Percentiles rank a stretch among this genome's conserved stretches.
These are phyloP conservation scores for Marcusenius ussheri DNA, from an alignment of 2,113 vertebrate genomes.

Conservation along the genomic window DNA sequence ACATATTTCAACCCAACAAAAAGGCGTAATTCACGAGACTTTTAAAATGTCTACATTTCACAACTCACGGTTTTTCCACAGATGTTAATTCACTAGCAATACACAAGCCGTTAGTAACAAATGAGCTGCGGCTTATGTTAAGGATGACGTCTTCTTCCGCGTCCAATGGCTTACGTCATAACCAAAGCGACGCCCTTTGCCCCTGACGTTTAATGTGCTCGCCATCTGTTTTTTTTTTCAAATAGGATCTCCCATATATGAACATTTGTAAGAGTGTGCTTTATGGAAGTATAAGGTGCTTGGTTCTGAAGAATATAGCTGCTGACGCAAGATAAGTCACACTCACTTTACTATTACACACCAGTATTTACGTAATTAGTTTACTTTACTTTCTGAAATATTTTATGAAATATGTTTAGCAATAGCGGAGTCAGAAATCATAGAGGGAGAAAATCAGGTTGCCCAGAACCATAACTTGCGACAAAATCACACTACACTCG, in stretches of 20 bases:
- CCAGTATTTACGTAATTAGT: not conserved
- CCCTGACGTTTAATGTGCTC: slow-evolving; percentile 6
- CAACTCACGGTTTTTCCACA: slow-evolving; percentile 46
- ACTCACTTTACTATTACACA: not conserved
- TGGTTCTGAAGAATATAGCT: not conserved
- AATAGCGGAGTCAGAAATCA: not conserved
- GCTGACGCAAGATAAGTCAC: not conserved
- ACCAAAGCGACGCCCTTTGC: not conserved
- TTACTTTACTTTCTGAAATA: not conserved
- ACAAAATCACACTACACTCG: not conserved
- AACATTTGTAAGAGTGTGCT: not conserved
- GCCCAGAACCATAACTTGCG: not conserved
- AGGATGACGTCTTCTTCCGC: slow-evolving; percentile 60
- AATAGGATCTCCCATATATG: not conserved
- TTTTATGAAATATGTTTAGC: not conserved
- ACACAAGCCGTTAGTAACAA: not conserved
- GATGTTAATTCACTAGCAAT: not conserved
- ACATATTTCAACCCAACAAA: not conserved
- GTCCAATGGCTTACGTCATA: not conserved
- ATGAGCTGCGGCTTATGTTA: slow-evolving; percentile 28
- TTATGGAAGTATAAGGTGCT: not conserved
- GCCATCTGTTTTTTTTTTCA: not conserved
- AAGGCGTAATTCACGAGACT: not conserved
- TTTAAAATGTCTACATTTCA: slow-evolving; percentile 40
- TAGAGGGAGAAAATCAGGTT: not conserved